These are phyloP conservation scores for Hippocampus mohnikei DNA, from an alignment of 2,113 vertebrate species.

Conservation along the genomic window DNA sequence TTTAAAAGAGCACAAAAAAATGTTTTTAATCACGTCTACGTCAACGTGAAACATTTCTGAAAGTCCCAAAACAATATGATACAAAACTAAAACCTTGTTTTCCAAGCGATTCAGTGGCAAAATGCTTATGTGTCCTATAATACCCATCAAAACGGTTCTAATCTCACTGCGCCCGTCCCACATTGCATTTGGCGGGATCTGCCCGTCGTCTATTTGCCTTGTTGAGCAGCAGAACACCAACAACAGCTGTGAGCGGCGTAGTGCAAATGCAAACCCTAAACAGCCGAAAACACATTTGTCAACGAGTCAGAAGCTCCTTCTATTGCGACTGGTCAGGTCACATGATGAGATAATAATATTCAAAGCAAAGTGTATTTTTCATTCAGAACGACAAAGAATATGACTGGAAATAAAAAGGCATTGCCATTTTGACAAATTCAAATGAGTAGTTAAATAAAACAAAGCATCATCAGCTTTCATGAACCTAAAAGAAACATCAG, in stretches of 20 bases:
- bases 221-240: not conserved
- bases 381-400: no score
- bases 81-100: not conserved
- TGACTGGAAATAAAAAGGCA: no score
- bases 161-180: not conserved
- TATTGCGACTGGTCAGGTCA: no score
- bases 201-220: not conserved
- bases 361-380: no score
- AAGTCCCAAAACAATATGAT: constrained; percentile 22
- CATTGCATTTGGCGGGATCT: not conserved
- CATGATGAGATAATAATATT: no score
- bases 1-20: constrained; percentile 7
- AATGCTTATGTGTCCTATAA: not conserved
- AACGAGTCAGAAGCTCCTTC: no score
- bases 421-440: no score
- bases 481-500: no score
- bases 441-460: no score
- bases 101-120: not conserved
- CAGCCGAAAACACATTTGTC: no score
- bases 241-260: not conserved
- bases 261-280: no score
- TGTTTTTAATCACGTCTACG: constrained; percentile 6
- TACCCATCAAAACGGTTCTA: not conserved
- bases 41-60: constrained; percentile 2
- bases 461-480: no score